Evolutionary conservation across 2,113 vertebrate genomes (phyloP).

Genomic region (Argyrosomus japonicus): DNA sequence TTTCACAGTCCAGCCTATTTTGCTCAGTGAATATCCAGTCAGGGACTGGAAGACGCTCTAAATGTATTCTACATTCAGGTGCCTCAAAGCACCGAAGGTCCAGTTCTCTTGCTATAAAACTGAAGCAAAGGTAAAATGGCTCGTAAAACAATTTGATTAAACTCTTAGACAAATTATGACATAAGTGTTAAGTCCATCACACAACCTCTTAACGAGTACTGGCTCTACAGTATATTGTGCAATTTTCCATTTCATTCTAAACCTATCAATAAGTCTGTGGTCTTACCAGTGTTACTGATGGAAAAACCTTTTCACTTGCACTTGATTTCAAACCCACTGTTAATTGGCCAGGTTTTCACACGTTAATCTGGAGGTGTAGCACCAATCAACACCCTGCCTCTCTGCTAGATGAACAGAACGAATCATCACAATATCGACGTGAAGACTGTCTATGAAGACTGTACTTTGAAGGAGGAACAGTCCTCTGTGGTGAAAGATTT

Average conservation of each 20-base stretch:
- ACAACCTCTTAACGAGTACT: background rate
- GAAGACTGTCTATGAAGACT: background rate
- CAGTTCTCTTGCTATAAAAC: slow-evolving; percentile 12
- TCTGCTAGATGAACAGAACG: slow-evolving; percentile 12
- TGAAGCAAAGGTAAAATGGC: slow-evolving; percentile 10
- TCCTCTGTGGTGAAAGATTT: slow-evolving; percentile 17
- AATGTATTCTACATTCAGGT: slow-evolving; percentile 46
- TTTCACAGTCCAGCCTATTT: slow-evolving; percentile 57
- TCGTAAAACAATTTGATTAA: background rate
- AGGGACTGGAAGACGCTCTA: slow-evolving; percentile 17
- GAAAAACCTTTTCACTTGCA: background rate
- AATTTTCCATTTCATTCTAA: background rate
- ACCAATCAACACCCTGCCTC: slow-evolving; percentile 63
- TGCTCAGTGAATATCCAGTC: slow-evolving; percentile 47
- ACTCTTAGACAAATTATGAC: background rate
- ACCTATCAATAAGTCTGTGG: background rate
- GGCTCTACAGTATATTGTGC: background rate
- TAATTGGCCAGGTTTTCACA: slow-evolving; percentile 51
- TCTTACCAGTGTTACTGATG: background rate
- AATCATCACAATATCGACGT: background rate
- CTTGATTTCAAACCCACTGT: slow-evolving; percentile 20
- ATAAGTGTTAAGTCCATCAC: background rate
- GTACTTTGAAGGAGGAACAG: background rate
- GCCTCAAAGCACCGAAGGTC: slow-evolving; percentile 13
- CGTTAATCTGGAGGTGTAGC: slow-evolving; percentile 11